These are phyloP conservation scores for Podotricha telesiphe DNA, from an alignment of 2,888 invertebrate species.

Conservation along the genomic window DNA sequence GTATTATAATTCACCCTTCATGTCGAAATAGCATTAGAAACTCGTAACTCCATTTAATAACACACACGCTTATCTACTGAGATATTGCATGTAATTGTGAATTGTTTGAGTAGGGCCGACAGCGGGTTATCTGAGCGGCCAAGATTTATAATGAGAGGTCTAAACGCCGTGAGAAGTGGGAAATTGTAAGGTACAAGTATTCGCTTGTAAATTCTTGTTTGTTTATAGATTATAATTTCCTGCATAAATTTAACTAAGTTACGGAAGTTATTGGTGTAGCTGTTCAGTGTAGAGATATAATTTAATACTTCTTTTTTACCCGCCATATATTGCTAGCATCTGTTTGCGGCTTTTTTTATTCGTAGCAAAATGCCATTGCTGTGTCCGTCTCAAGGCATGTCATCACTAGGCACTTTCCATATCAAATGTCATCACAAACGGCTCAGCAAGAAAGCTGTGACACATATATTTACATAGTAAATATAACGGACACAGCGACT, in stretches of 20 bases:
- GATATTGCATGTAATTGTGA: constrained; percentile 44
- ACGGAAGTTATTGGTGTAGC: neutral
- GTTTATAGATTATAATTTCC: neutral
- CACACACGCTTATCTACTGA: constrained; percentile 28
- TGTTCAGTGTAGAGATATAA: no score
- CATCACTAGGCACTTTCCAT: no score
- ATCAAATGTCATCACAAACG: no score
- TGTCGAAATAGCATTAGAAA: constrained; percentile 13
- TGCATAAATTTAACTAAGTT: constrained; percentile 2
- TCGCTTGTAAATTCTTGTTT: neutral
- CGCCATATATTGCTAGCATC: no score
- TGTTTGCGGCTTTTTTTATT: no score
- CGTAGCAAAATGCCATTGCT: no score
- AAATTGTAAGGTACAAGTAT: constrained; percentile 7
- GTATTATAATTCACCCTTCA: neutral
- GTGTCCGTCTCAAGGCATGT: no score
- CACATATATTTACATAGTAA: no score
- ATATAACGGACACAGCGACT: no score
- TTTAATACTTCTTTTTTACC: neutral
- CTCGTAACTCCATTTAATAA: constrained; percentile 25
- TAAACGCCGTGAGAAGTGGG: constrained; percentile 27
- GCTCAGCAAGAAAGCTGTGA: no score
- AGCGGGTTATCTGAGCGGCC: constrained; percentile 43
- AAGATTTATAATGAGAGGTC: constrained; percentile 41
- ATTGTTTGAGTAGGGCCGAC: constrained; percentile 48